Base-by-base conservation (phyloP, 2,113 vertebrate species). In the Rhadina sibilatrix region DNA sequence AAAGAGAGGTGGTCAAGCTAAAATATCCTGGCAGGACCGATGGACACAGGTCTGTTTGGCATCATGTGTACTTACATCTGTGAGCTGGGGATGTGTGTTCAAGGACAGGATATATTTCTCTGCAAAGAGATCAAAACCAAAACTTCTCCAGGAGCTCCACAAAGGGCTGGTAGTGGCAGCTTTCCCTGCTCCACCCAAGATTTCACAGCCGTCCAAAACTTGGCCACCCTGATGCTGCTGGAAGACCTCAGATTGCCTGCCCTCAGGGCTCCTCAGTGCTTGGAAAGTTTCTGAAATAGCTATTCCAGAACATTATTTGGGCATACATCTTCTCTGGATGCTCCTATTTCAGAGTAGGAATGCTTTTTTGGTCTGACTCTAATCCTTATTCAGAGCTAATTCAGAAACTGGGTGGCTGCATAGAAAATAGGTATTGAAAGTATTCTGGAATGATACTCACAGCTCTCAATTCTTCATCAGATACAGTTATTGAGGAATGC, bases 211-310 rank as follows among this genome's bases (percentile, higher is more conserved):
- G 27, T 71, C 28, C 47, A 74, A 86, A 80, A 59, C 12, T 92
- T 95, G 90, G 87, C 94, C 83, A 80, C 64, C 52, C 68, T 59
- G 44, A 16, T 22, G 13, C 68, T 81, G 56, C 84, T 95, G 94
- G 82, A 97, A 95, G 75, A 81, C 66, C 47, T 93, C 56, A 12
- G 52, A 40, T 31, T 85, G 93, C 71, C 79, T 91, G 63, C 68
- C 59, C 71, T 80, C 17, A 44, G 54, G 85, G 82, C 35, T 80
- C 21, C 84, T 88, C 59, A 56, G 54, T 1, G 2, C 76, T 90
- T 90, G 91, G 66, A 86, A 88, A 72, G 30, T 42, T 71, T 88
- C 63, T 60, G 78, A 90, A 95, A 95, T 80, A 90, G 82, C 66
- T 77, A 81, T 94, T 96, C 38, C 90, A 93, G 85, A 92, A 56